A percentile compares a stretch with the other conserved stretches of the same genome.
These are phyloP conservation scores for Tetramorium alpestre DNA, from an alignment of 1,140 invertebrate genomes.

Conservation along the genomic window DNA sequence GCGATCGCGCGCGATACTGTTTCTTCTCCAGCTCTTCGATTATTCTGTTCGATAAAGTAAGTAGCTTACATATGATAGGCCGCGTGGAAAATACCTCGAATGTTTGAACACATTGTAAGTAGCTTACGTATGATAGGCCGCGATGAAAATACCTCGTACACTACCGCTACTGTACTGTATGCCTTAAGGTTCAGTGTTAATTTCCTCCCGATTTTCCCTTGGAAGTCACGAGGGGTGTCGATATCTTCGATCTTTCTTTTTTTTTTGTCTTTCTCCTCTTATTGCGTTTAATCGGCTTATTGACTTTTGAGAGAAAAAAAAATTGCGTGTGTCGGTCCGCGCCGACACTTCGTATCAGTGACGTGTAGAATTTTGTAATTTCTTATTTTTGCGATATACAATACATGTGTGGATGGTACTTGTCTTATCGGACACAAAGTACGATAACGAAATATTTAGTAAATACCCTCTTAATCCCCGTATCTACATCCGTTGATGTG, in stretches of 20 bases:
- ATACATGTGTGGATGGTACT: too few species aligned
- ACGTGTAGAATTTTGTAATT: slow-evolving; percentile 17
- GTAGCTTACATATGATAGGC: slow-evolving; percentile 35
- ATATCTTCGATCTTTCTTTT: background rate
- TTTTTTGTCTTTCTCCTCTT: background rate
- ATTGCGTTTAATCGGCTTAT: background rate
- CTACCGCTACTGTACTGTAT: slow-evolving; percentile 6
- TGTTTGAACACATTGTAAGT: slow-evolving; percentile 48
- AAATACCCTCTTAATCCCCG: background rate
- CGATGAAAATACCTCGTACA: slow-evolving; percentile 43
- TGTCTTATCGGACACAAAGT: background rate
- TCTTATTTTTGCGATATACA: background rate
- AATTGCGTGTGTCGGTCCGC: background rate
- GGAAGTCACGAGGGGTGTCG: background rate
- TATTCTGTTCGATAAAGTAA: slow-evolving; percentile 47
- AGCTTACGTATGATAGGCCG: slow-evolving; percentile 27
- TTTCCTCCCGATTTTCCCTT: background rate
- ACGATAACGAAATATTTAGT: background rate
- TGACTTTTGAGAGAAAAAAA: background rate
- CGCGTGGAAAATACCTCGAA: slow-evolving; percentile 48
- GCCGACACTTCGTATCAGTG: background rate
- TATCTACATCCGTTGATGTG: background rate
- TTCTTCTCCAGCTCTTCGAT: slow-evolving; percentile 3
- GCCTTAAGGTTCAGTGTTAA: slow-evolving; percentile 21
- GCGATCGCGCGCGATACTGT: background rate